Conservation (phyloP, 2,113 vertebrate genomes). For the Cricetomys ansorgei region DNA sequence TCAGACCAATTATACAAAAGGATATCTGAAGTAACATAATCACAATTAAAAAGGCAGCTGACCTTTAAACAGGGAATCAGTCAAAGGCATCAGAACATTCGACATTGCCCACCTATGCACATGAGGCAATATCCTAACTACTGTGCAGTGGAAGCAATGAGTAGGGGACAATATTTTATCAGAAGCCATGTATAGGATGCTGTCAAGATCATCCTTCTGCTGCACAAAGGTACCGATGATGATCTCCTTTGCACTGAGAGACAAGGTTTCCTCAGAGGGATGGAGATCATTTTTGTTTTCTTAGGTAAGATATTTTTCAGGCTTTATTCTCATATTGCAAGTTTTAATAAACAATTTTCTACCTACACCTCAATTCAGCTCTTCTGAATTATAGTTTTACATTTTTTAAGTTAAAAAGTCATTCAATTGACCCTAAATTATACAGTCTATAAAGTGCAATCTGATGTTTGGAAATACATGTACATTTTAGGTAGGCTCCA, state of each 20-base stretch:
- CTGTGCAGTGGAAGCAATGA: neutral
- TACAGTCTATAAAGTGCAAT: neutral
- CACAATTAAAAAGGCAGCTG: neutral
- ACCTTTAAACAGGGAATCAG: neutral
- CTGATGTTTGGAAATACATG: neutral
- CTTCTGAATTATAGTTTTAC: neutral
- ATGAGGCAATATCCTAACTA: neutral
- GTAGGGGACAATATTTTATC: neutral
- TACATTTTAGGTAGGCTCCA: neutral
- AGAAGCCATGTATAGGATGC: neutral
- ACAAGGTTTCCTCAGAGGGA: neutral
- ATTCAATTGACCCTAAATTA: neutral
- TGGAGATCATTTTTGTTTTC: neutral
- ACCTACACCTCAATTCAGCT: neutral
- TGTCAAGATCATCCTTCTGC: neutral
- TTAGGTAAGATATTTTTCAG: neutral
- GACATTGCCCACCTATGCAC: neutral
- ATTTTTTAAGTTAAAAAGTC: neutral
- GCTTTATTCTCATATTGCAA: neutral
- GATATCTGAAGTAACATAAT: neutral
- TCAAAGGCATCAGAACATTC: neutral
- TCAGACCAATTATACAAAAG: conserved; percentile 50
- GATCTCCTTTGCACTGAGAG: neutral
- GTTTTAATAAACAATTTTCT: neutral
- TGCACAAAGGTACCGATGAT: neutral